Conservation (phyloP, 2,797 vertebrate species). For the Spea hammondii region DNA sequence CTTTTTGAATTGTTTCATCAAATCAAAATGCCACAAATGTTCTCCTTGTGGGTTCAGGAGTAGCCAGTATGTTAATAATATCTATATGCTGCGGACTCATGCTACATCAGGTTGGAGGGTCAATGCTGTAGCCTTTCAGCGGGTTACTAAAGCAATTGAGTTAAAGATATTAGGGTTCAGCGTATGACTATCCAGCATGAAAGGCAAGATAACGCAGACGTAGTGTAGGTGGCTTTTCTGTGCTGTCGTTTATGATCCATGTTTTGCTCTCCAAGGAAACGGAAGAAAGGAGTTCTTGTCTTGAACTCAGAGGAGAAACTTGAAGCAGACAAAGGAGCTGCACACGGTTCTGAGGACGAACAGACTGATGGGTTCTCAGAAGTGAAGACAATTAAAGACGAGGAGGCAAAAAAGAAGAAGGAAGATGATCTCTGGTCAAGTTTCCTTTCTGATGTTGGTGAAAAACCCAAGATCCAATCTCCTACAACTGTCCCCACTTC, state of each 20-base stretch:
- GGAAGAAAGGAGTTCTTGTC: constrained; percentile 75
- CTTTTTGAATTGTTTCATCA: too few relatives aligned
- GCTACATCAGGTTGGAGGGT: too few relatives aligned
- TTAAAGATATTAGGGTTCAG: too few relatives aligned
- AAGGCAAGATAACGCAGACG: too few relatives aligned
- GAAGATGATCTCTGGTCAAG: constrained; percentile 95
- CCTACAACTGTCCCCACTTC: background rate
- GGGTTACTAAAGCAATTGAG: too few relatives aligned
- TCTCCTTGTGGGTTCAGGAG: too few relatives aligned
- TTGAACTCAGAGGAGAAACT: constrained; percentile 64
- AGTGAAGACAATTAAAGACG: constrained; percentile 52
- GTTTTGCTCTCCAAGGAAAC: constrained; percentile 70
- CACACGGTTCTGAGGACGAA: constrained; percentile 57
- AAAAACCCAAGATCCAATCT: constrained; percentile 68
- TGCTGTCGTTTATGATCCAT: background rate
- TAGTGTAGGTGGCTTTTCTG: too few relatives aligned
- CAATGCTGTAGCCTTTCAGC: too few relatives aligned
- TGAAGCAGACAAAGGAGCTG: constrained; percentile 53
- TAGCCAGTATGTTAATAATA: too few relatives aligned
- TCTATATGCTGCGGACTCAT: too few relatives aligned
- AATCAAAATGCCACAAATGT: too few relatives aligned
- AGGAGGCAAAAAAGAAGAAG: constrained; percentile 72
- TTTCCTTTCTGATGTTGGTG: constrained; percentile 89
- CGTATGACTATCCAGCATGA: too few relatives aligned
- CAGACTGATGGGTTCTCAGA: constrained; percentile 12